These are phyloP conservation scores for Autographa gamma DNA, from an alignment of 2,888 invertebrate species.

Conservation along the genomic window DNA sequence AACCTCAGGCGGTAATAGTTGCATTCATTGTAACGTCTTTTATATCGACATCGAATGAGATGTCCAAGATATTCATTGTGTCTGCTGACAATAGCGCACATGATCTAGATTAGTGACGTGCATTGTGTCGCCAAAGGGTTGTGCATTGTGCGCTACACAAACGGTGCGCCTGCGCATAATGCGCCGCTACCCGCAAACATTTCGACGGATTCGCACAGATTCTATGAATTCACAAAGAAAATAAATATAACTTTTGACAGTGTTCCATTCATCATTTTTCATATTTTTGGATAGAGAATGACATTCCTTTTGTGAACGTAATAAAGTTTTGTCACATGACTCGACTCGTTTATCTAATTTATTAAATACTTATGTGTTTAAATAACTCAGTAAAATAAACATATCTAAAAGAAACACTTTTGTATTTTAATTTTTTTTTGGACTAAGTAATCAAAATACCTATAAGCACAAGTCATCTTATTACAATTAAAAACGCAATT, in stretches of 20 bases:
- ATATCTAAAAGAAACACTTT: background rate
- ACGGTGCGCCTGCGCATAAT: slow-evolving; percentile 66
- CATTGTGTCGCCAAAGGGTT: slow-evolving; percentile 83
- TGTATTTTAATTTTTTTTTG: background rate
- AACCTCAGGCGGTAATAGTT: slow-evolving; percentile 41
- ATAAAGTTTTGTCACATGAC: slow-evolving; percentile 22
- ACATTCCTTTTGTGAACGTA: slow-evolving; percentile 31
- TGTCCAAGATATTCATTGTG: slow-evolving; percentile 61
- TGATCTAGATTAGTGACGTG: slow-evolving; percentile 82
- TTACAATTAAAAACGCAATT: too few species aligned
- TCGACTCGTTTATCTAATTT: background rate
- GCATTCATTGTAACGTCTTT: slow-evolving; percentile 57
- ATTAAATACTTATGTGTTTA: background rate
- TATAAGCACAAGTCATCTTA: too few species aligned
- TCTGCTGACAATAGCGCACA: slow-evolving; percentile 66
- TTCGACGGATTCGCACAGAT: slow-evolving; percentile 66
- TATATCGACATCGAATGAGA: slow-evolving; percentile 77
- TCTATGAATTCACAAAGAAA: slow-evolving; percentile 76
- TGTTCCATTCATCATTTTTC: slow-evolving; percentile 56
- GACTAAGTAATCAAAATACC: background rate
- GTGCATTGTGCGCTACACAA: slow-evolving; percentile 68
- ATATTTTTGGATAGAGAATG: slow-evolving; percentile 41
- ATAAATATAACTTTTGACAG: slow-evolving; percentile 72
- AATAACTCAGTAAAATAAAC: background rate
- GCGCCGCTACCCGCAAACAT: slow-evolving; percentile 65